phyloP scores from a whole-genome alignment of 2,113 vertebrate species.

The Seriola quinqueradiata region DNA sequence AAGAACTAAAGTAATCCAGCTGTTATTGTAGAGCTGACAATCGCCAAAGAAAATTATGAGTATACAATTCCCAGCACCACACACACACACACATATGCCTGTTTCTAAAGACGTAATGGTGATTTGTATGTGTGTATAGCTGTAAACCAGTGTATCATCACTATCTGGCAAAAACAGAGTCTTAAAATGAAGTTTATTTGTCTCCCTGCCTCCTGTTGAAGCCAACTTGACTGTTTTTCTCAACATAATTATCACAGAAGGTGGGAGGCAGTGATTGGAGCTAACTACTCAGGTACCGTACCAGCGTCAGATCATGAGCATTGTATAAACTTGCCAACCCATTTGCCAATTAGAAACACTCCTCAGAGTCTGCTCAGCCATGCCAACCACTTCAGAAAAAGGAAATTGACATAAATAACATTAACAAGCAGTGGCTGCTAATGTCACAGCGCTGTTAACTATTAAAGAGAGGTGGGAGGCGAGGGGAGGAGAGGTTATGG shows the following conservation, averaged over 20 bases:
- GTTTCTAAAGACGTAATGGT: background rate
- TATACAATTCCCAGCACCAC: background rate
- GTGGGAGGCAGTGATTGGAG: conserved; percentile 10
- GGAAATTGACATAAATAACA: background rate
- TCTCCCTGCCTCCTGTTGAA: background rate
- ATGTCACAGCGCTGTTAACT: conserved; percentile 6
- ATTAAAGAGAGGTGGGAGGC: conserved; percentile 1
- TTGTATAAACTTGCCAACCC: background rate
- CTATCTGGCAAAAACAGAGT: background rate
- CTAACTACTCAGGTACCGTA: background rate
- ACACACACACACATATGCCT: background rate
- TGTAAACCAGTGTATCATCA: background rate
- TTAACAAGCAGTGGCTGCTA: background rate
- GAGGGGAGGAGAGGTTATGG: background rate
- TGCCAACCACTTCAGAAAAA: background rate
- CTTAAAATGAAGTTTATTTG: background rate
- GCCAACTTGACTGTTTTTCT: conserved; percentile 3
- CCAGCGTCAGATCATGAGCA: background rate
- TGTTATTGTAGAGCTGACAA: background rate
- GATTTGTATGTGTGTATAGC: background rate
- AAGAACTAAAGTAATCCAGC: background rate
- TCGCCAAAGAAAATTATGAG: background rate
- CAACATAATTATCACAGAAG: conserved; percentile 21
- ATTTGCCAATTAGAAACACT: conserved; percentile 11
- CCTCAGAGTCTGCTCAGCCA: conserved; percentile 10